Base-by-base conservation (phyloP, 2,888 invertebrate species). In the Hoplodrina ambigua region DNA sequence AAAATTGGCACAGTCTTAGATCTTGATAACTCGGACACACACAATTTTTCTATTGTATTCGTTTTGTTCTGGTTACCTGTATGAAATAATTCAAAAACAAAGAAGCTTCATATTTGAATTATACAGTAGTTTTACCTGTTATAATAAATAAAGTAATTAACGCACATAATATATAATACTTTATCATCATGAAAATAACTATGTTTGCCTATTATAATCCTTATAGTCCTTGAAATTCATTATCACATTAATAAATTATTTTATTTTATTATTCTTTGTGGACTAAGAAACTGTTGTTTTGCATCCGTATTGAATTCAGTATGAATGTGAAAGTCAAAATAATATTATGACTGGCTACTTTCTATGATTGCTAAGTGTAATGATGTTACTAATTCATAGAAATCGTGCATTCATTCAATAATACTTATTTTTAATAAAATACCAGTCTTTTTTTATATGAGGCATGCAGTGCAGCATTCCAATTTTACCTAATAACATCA, bases 251-350 rank as follows among this genome's bases (percentile, higher is more conserved):
- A n/a, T n/a, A n/a, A n/a, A 20, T 69, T 20, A 44, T 52, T 57
- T 15, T 52, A 2, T 20, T 41, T 54, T 33, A n/a, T 49, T 30
- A n/a, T 49, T 30, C 1, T 46, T 19, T 58, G 19, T 37, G 19
- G n/a, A n/a, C 53, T 17, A 19, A 33, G 5, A 60, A 64, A 13
- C 46, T 46, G 6, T 19, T 52, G 7, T 50, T 72, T 46, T 19
- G 19, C 25, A 49, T 52, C 13, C 17, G 13, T 50, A 37, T 15
- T 10, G 17, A 17, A 58, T 19, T 62, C 8, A 50, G 19, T 15
- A 58, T 20, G 50, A 52, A 71, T 75, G 57, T 61, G 60, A 76
- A 76, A 75, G 61, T 58, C 20, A 25, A 46, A 54, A 46, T 57
- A 20, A 58, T 60, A 30, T 50, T 33, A 33, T 8, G 19, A 6